phyloP scores from a whole-genome alignment of 2,888 invertebrate species.

The Xestobium rufovillosum region DNA sequence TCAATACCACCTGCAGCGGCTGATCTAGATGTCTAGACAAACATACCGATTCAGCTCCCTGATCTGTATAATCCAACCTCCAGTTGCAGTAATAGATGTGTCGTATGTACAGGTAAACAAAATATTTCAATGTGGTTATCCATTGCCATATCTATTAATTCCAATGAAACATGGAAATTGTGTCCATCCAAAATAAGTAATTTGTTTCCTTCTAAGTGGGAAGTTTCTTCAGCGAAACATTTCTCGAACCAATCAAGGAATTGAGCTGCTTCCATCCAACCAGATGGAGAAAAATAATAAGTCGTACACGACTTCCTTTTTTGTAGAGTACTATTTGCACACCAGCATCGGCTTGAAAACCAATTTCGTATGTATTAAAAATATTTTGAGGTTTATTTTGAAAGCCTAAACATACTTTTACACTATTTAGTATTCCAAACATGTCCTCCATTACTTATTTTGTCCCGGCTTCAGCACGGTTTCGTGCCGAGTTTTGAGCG shows the following conservation, averaged over 20 bases:
- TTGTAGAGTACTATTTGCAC: slow-evolving; percentile 18
- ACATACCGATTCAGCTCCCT: no score
- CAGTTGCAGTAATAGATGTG: slow-evolving; percentile 15
- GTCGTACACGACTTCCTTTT: slow-evolving; percentile 11
- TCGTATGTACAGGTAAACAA: slow-evolving; percentile 17
- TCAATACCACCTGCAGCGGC: no score
- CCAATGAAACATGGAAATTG: slow-evolving; percentile 19
- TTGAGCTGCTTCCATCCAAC: slow-evolving; percentile 19
- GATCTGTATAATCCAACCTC: slow-evolving; percentile 20
- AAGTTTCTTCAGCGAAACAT: slow-evolving; percentile 13
- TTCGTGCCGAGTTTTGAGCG: slow-evolving; percentile 17
- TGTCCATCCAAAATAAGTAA: slow-evolving; percentile 19
- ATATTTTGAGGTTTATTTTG: slow-evolving; percentile 20
- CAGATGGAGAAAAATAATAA: slow-evolving; percentile 21
- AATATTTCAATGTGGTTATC: slow-evolving; percentile 19
- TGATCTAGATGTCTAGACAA: no score
- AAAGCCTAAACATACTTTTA: slow-evolving; percentile 10
- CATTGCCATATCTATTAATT: slow-evolving; percentile 14
- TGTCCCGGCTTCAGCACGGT: slow-evolving; percentile 14
- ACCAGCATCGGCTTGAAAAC: slow-evolving; percentile 21
- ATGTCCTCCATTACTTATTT: slow-evolving; percentile 15
- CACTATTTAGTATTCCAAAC: slow-evolving; percentile 15
- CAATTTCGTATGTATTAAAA: slow-evolving; percentile 17
- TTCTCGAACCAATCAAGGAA: slow-evolving; percentile 20
- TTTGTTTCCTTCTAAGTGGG: slow-evolving; percentile 13